A percentile compares a stretch with the other conserved stretches of the same genome.
Conservation (phyloP, 1,140 invertebrate genomes). For the Eumaeus atala region DNA sequence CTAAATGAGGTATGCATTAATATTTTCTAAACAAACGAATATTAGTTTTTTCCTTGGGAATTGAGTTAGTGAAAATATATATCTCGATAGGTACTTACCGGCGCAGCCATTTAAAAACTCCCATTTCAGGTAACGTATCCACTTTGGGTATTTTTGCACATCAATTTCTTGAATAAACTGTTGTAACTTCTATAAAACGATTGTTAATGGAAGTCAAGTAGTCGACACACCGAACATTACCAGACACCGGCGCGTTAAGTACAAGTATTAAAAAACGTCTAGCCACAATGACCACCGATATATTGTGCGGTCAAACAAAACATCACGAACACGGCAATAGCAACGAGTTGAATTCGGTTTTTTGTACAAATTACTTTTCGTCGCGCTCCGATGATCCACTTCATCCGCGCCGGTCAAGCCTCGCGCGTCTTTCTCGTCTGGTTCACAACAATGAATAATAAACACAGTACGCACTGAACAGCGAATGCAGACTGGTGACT, state of each 20-base stretch:
- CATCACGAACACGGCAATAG: constrained; percentile 67
- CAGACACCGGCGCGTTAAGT: constrained; percentile 42
- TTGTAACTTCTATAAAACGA: constrained; percentile 18
- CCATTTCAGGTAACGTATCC: constrained; percentile 58
- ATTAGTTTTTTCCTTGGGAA: too few relatives aligned
- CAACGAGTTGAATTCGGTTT: constrained; percentile 71
- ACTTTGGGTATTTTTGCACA: constrained; percentile 35
- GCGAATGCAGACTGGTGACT: too few relatives aligned
- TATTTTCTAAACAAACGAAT: too few relatives aligned
- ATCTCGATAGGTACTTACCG: constrained; percentile 46
- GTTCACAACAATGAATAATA: constrained; percentile 28
- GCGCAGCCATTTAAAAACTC: constrained; percentile 68
- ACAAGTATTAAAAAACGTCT: constrained; percentile 57
- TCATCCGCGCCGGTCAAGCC: constrained; percentile 52
- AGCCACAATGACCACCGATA: constrained; percentile 67
- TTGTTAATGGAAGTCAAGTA: constrained; percentile 29
- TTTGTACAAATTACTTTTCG: constrained; percentile 74
- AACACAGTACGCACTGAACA: constrained; percentile 15
- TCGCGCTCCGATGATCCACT: constrained; percentile 69
- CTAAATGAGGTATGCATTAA: too few relatives aligned
- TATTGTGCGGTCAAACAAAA: constrained; percentile 73
- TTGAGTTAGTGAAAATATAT: too few relatives aligned
- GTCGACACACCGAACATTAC: constrained; percentile 57
- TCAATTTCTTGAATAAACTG: constrained; percentile 10
- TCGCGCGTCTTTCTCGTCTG: constrained; percentile 39